phyloP scores from a whole-genome alignment of 2,797 vertebrate species.

The Mormyrus proboscirostris region DNA sequence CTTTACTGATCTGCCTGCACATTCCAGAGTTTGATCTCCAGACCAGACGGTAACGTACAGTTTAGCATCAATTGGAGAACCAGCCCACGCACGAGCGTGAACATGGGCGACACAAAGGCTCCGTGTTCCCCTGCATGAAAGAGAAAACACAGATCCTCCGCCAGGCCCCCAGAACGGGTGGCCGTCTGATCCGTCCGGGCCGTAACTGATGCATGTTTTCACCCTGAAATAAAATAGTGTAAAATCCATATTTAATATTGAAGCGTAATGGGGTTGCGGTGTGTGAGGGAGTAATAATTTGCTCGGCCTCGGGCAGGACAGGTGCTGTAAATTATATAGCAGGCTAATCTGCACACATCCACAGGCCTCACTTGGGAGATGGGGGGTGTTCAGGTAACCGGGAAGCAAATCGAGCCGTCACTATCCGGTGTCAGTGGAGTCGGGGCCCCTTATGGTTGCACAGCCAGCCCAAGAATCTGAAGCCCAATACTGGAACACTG shows the following conservation, averaged over 20 bases:
- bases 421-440: neutral
- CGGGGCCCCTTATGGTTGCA: neutral
- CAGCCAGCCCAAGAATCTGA: neutral
- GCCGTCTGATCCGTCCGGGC: neutral
- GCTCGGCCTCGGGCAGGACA: neutral
- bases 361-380: neutral
- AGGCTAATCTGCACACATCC: neutral
- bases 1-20: neutral
- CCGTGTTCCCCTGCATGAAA: neutral
- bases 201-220: neutral
- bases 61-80: neutral
- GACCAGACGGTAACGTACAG: neutral
- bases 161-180: neutral
- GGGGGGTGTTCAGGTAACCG: neutral
- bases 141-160: neutral
- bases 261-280: neutral
- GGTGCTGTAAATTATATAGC: slow-evolving; percentile 9
- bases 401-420: neutral
- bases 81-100: neutral
- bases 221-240: neutral
- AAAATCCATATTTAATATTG: slow-evolving; percentile 4
- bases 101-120: neutral
- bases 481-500: neutral
- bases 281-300: neutral
- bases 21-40: neutral